These are phyloP conservation scores for Saturnia pavonia DNA, from an alignment of 2,888 invertebrate genomes.

Conservation along the genomic window DNA sequence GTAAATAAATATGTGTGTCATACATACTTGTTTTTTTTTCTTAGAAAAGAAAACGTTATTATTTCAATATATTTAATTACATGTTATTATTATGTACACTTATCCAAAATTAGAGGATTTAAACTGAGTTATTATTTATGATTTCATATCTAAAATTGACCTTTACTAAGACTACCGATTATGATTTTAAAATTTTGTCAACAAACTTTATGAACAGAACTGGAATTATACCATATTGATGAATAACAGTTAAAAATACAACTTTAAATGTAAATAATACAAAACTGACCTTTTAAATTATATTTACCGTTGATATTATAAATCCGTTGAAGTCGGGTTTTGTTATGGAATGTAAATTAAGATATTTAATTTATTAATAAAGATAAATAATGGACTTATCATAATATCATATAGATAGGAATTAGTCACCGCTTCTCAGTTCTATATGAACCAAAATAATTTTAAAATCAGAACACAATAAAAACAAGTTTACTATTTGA, in stretches of 20 bases:
- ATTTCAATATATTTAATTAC: background rate
- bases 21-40: background rate
- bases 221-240: background rate
- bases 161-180: too few species aligned
- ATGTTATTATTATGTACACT: background rate
- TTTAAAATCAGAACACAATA: background rate
- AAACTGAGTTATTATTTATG: background rate
- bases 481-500: too few species aligned
- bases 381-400: slow-evolving; percentile 14
- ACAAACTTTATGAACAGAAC: background rate
- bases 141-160: background rate
- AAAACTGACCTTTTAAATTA: slow-evolving; percentile 16
- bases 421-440: background rate
- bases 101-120: background rate
- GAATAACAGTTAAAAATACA: slow-evolving; percentile 9
- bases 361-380: slow-evolving; percentile 16
- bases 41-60: background rate
- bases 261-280: background rate
- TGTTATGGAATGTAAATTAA: slow-evolving; percentile 19
- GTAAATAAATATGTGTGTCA: background rate
- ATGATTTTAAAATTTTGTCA: too few species aligned
- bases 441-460: background rate
- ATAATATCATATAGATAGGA: slow-evolving; percentile 1
- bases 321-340: background rate
- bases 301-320: background rate